phyloP scores from a whole-genome alignment of 2,888 invertebrate genomes.

The Trachelus troglodyta region DNA sequence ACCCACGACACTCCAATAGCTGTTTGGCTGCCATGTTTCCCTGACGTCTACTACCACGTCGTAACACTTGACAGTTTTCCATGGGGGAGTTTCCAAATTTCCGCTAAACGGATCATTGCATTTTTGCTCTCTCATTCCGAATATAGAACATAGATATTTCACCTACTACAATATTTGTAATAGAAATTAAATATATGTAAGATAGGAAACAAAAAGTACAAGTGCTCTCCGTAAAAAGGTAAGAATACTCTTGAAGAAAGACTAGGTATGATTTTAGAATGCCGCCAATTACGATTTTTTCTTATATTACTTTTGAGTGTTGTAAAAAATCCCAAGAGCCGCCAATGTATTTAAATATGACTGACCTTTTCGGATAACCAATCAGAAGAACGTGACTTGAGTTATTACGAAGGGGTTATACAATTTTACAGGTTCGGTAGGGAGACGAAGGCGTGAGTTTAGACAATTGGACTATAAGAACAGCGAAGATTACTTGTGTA shows the following conservation, averaged over 20 bases:
- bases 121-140: not conserved
- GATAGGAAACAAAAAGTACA: not conserved
- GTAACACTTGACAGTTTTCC: not conserved
- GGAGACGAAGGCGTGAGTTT: not conserved
- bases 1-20: conserved; percentile 22
- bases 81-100: not conserved
- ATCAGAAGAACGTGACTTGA: not conserved
- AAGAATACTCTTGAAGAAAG: not conserved
- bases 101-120: not conserved
- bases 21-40: conserved; percentile 42
- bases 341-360: not conserved
- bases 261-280: not conserved
- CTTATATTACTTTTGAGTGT: not conserved
- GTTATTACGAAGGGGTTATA: not conserved
- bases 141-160: not conserved
- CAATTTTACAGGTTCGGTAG: not conserved
- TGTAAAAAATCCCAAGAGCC: not conserved
- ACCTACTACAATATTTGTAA: not conserved
- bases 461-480: not conserved
- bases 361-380: not conserved
- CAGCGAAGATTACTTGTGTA: not conserved
- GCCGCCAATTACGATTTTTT: not conserved
- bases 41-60: conserved; percentile 34
- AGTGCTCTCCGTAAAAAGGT: not conserved
- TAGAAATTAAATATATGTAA: not conserved